Base-by-base conservation (phyloP, 2,113 vertebrate species). In the Microcebus griseorufus region DNA sequence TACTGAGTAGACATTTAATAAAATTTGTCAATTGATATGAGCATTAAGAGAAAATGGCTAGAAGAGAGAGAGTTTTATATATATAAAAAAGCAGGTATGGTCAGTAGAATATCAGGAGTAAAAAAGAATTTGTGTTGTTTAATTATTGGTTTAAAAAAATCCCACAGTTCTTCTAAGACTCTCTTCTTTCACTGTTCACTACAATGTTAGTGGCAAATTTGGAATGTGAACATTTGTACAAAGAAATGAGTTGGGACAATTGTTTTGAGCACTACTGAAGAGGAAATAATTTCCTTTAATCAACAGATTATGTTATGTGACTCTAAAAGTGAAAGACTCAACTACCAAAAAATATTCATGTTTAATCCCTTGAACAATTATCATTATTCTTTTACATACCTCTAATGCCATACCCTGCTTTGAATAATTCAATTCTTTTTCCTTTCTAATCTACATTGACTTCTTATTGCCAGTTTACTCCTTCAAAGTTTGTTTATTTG, bases 251-350 rank as follows among this genome's bases (percentile, higher is more conserved):
- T 72, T 79, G 13, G n/a, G 14, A 84, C 5, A 89, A 75, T 51
- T 69, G 3, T 82, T 89, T 32, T 87, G 23, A 92, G 58, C 83
- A 69, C 51, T 69, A 32, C 6, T 34, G 16, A 89, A 88, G 73
- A 91, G 32, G 37, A 81, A 95, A 83, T 75, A 88, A 84, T 81
- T 81, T 90, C 22, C 14, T 85, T 75, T 65, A 85, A 88, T 96
- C 62, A 93, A 83, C n/a, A 95, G 70, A 79, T 34, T 89, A 60
- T 80, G 18, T 60, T 62, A 90, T 55, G 1, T 29, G 55, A 64
- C 82, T 86, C 32, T 87, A 42, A 92, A 96, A 69, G n/a, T 70
- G 93, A 88, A 93, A 95, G 75, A 78, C 37, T 82, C 48, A 83
- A 37, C 27, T 87, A 95, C 23, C 13, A 75, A 88, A 67, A 58